These are phyloP conservation scores for Glaucopsyche alexis DNA, from an alignment of 2,888 invertebrate species.

Conservation along the genomic window DNA sequence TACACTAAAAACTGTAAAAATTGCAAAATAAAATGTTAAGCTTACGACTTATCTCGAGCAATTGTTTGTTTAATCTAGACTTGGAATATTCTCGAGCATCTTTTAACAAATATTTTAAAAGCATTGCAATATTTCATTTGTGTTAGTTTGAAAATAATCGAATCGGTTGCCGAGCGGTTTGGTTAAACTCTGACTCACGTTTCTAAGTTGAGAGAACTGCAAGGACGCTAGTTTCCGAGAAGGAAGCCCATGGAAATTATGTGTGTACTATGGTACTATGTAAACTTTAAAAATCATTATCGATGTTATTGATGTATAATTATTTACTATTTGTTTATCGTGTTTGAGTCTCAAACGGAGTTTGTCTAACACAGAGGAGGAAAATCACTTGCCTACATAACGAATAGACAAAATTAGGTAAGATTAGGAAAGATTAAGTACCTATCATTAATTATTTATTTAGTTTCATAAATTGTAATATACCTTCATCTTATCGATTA, in stretches of 20 bases:
- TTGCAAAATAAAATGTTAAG: conserved; percentile 4
- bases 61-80: conserved; percentile 20
- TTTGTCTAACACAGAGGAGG: too few relatives aligned
- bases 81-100: neutral
- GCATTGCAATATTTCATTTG: conserved; percentile 31
- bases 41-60: neutral
- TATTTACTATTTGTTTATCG: neutral
- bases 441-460: too few relatives aligned
- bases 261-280: conserved; percentile 35
- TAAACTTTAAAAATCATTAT: conserved; percentile 38
- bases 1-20: neutral
- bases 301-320: conserved; percentile 8
- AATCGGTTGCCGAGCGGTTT: conserved; percentile 58
- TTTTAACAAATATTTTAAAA: conserved; percentile 29
- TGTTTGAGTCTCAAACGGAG: neutral
- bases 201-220: conserved; percentile 61
- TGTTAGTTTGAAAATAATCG: conserved; percentile 24
- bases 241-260: conserved; percentile 49
- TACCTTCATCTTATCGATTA: too few relatives aligned
- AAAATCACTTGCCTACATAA: too few relatives aligned
- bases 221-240: conserved; percentile 66
- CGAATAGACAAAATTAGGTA: too few relatives aligned
- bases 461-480: too few relatives aligned
- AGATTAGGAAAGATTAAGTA: too few relatives aligned
- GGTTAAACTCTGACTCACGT: conserved; percentile 62